Base-by-base conservation (phyloP, 2,888 invertebrate species). In the Pemphredon lugubris region DNA sequence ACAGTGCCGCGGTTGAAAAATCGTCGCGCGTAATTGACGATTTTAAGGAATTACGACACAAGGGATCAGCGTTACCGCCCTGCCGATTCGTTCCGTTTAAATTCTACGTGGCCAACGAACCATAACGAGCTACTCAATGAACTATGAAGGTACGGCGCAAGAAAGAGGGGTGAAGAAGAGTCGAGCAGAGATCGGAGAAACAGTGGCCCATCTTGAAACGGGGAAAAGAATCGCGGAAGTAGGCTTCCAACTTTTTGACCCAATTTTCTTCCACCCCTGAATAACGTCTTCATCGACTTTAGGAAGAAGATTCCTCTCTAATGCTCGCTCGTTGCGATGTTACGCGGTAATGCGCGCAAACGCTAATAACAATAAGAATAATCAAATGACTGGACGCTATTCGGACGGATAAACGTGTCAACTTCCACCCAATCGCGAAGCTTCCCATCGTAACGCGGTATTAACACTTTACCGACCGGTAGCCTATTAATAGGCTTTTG, bases 211-310 rank as follows among this genome's bases (percentile, higher is more conserved):
- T 67, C 51, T 44, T 55, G 34, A 20, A 47, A 23, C 42, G 21
- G 45, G 39, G n/a, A n/a, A 47, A 47, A 54, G 34, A 53, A 61
- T 48, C 44, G 21, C 32, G 60, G 40, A 64, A 74, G 44, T 61
- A 50, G 61, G 50, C 65, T 55, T 67, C 66, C 18, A 77, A 77
- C 66, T 77, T 74, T 39, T 39, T 55, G 74, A 71, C 71, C 78
- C 9, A 65, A 69, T 75, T 74, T 50, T 58, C 61, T 73, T 73
- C 34, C 54, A 40, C 53, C 44, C 58, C 39, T 48, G 47, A n/a
- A 47, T 44, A 54, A 32, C 37, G 21, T 21, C 11, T 32, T 23
- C 11, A 37, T 1, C 37, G 48, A 26, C 11, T n/a, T 5, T 13
- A n/a, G 37, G 34, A 45, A 5, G n/a, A 11, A 1, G n/a, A 0